A percentile compares a stretch with the other conserved stretches of the same genome.
phyloP scores from a whole-genome alignment of 2,888 invertebrate species.

The Tryphoninae sp. region DNA sequence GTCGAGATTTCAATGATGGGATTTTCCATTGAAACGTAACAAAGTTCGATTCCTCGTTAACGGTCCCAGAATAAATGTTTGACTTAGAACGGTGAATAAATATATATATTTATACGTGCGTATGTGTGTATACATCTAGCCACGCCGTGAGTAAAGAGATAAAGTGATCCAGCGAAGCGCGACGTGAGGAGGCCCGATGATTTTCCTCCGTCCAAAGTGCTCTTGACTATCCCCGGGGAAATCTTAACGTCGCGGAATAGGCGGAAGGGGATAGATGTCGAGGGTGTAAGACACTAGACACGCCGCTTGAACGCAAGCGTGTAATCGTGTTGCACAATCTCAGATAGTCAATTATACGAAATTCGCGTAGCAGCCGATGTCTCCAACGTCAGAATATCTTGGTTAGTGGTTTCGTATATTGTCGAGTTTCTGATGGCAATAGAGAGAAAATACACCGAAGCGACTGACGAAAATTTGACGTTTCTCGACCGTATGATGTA shows the following conservation, averaged over 20 bases:
- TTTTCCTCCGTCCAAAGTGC: conserved; percentile 8
- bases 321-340: conserved; percentile 28
- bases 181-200: background rate
- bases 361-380: conserved; percentile 1
- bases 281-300: no score
- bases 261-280: background rate
- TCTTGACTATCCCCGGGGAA: conserved; percentile 7
- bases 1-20: no score
- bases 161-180: background rate
- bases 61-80: conserved; percentile 4
- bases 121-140: background rate
- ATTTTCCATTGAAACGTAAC: no score
- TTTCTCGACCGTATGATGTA: background rate
- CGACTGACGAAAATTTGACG: background rate
- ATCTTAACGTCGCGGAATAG: conserved; percentile 2
- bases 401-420: background rate
- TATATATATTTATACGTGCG: background rate
- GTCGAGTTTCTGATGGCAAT: background rate
- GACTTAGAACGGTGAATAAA: background rate
- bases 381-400: background rate
- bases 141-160: background rate
- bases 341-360: conserved; percentile 17
- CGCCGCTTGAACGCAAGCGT: background rate
- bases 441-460: background rate
- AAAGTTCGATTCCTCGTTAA: no score